phyloP scores from a whole-genome alignment of 1,140 invertebrate species.

The Drosophila triauraria region DNA sequence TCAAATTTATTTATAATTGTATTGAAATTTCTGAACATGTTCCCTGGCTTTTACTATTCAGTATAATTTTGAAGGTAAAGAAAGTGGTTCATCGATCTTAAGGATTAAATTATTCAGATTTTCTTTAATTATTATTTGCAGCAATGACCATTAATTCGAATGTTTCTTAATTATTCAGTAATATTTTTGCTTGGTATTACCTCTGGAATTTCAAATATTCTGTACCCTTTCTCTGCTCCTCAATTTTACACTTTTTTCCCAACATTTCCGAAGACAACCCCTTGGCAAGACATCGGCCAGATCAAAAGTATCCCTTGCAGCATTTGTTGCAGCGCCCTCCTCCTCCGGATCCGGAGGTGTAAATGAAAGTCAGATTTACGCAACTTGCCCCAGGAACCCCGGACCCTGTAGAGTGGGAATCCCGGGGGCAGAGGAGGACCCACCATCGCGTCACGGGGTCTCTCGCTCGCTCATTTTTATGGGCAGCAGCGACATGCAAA shows the following conservation, averaged over 20 bases:
- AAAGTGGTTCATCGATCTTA: no score
- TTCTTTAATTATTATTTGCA: no score
- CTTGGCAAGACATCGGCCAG: constrained; percentile 44
- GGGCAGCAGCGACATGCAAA: constrained; percentile 57
- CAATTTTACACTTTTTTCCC: not conserved
- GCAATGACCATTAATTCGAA: no score
- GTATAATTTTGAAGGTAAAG: not conserved
- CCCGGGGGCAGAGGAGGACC: not conserved
- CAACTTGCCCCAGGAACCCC: constrained; percentile 40
- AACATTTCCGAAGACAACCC: constrained; percentile 19
- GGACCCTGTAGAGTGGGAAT: constrained; percentile 20
- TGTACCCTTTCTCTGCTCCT: not conserved
- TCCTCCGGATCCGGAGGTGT: constrained; percentile 50
- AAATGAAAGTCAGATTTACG: constrained; percentile 78
- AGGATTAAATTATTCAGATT: no score
- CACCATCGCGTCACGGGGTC: constrained; percentile 34
- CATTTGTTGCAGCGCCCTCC: constrained; percentile 24
- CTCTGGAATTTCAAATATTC: constrained; percentile 4
- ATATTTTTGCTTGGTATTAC: constrained; percentile 4
- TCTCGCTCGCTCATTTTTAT: constrained; percentile 47
- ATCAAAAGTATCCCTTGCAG: constrained; percentile 68
- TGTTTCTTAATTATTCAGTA: not conserved
- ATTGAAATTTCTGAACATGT: no score
- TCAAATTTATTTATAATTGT: no score
- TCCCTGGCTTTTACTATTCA: not conserved